Conservation (phyloP, 2,888 invertebrate genomes). For the Agonopterix arenella region DNA sequence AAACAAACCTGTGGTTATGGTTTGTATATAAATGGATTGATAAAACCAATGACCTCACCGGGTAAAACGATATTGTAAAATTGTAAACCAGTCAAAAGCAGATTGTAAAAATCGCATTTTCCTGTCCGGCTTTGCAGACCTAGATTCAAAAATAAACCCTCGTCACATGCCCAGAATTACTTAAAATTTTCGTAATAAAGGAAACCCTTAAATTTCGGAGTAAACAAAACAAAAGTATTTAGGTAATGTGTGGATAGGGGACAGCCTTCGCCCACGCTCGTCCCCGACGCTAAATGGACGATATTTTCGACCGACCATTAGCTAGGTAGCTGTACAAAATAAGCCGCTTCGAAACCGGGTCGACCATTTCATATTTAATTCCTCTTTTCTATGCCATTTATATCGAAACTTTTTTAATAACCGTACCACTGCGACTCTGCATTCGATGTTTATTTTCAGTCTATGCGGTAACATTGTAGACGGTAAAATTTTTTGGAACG, state of each 20-base stretch:
- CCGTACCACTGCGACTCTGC: slow-evolving; percentile 19
- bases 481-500: not conserved
- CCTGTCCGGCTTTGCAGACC: no score
- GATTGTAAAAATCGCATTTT: no score
- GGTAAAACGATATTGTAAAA: no score
- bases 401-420: slow-evolving; percentile 29
- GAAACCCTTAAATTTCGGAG: slow-evolving; percentile 14
- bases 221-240: slow-evolving; percentile 24
- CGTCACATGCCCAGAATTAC: no score
- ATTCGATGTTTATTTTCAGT: slow-evolving; percentile 4
- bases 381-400: slow-evolving; percentile 25
- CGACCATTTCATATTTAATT: slow-evolving; percentile 32
- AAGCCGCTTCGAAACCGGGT: slow-evolving; percentile 35
- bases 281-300: slow-evolving; percentile 26
- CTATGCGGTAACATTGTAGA: not conserved
- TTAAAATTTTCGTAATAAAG: slow-evolving; percentile 1
- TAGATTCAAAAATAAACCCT: no score
- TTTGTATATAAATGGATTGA: no score
- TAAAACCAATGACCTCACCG: no score
- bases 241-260: slow-evolving; percentile 23
- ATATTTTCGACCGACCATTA: slow-evolving; percentile 40
- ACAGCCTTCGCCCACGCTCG: slow-evolving; percentile 27
- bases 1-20: no score
- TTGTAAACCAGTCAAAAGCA: no score
- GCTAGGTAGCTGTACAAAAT: slow-evolving; percentile 15